Evolutionary conservation across 2,888 invertebrate genomes (phyloP), one percentile per base, ranked within the genome.

Genomic region (Spatulosminthurus flaviceps): DNA sequence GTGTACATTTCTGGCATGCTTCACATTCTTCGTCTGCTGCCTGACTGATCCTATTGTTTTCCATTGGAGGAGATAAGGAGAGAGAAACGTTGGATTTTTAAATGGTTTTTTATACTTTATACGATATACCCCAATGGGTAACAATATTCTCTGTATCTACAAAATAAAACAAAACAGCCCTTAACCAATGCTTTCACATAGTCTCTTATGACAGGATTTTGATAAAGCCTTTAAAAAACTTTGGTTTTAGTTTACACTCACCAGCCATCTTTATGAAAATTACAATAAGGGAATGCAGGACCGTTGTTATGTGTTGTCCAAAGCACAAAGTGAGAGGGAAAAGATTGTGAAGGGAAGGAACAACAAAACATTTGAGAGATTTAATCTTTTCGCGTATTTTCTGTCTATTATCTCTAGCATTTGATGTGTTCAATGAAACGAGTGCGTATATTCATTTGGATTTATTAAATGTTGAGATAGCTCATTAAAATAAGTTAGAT

Each of bases 1-100:
- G 74, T 79, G 71, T 73, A 74, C 73, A 79, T 79, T 73, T 79
- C 79, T 79, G 66, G 79, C 60, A 74, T 79, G 79, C 79, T 72
- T 72, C 41, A 71, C 79, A 79, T 79, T 77, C 77, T 77, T 77
- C 43, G 21, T 72, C 79, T 41, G 34, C 79, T 60, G 51, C 51
- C 70, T 70, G 29, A 69, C 43, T 60, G 71, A 64, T 61, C 73
- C 79, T 79, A 73, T 79, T 79, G 79, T 79, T 79, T 79, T 79
- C 66, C 66, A 64, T 72, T 72, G 72, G 76, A 77, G 29, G 70
- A 70, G 77, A 77, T 69, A 34, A 70, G 29, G 28, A 64, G 29
- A 70, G 77, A 43, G 67, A 77, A 69, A 70, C 42, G 22, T 51
- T 69, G 69, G 51, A 42, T 77, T 42, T 70, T 67, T 43, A 42